Evolutionary conservation across 1,140 invertebrate species (phyloP).

Genomic region (Scaptomyza montana): DNA sequence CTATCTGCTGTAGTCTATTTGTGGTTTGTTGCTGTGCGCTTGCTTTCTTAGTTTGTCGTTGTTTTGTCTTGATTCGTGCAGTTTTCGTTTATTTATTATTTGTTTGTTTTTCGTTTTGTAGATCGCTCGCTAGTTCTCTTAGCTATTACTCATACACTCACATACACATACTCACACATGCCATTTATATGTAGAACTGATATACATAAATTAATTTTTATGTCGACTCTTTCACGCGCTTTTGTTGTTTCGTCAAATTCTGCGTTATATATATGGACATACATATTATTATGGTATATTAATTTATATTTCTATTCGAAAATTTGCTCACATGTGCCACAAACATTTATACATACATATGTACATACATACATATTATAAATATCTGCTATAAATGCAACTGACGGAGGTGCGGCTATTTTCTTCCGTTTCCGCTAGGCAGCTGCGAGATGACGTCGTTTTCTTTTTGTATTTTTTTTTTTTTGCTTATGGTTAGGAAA

Average conservation of each 20-base stretch:
- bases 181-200: slow-evolving; percentile 10
- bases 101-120: slow-evolving; percentile 42
- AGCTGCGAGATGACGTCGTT: slow-evolving; percentile 31
- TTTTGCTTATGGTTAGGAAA: neutral
- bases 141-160: slow-evolving; percentile 53
- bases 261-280: slow-evolving; percentile 13
- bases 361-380: slow-evolving; percentile 11
- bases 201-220: slow-evolving; percentile 52
- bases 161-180: slow-evolving; percentile 26
- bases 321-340: slow-evolving; percentile 59
- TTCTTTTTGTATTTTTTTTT: neutral
- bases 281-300: slow-evolving; percentile 3
- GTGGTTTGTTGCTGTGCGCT: slow-evolving; percentile 78
- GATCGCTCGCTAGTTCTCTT: slow-evolving; percentile 66
- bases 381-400: neutral
- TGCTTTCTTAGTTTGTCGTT: slow-evolving; percentile 55
- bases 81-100: slow-evolving; percentile 52
- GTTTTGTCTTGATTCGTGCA: neutral
- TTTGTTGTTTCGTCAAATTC: slow-evolving; percentile 44
- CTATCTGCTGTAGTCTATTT: slow-evolving; percentile 59
- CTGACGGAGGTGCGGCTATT: slow-evolving; percentile 12
- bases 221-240: slow-evolving; percentile 61
- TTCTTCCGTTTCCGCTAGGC: slow-evolving; percentile 70
- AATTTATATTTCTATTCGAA: slow-evolving; percentile 29
- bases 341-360: slow-evolving; percentile 40